Evolutionary conservation across 2,113 vertebrate genomes (phyloP).

Genomic region (Lates calcarifer): DNA sequence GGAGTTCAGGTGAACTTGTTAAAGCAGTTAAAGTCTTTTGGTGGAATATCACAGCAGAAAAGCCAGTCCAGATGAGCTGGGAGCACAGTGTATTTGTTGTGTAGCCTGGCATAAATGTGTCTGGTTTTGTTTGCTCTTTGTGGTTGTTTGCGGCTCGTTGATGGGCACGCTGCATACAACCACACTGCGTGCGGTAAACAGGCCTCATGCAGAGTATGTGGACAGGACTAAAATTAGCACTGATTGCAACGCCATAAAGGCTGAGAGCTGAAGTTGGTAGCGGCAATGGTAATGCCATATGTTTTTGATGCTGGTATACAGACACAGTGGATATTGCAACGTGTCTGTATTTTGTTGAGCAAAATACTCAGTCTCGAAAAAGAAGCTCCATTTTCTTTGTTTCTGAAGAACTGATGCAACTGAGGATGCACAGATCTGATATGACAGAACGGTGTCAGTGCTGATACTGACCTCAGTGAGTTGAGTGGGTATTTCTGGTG

Average conservation of each 20-base stretch:
- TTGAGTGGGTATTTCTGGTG: neutral
- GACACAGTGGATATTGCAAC: neutral
- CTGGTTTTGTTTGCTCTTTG: slow-evolving; percentile 68
- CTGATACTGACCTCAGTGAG: neutral
- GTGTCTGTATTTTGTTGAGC: neutral
- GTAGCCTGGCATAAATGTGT: slow-evolving; percentile 47
- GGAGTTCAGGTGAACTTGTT: slow-evolving; percentile 30
- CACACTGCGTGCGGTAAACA: slow-evolving; percentile 59
- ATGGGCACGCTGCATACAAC: slow-evolving; percentile 50
- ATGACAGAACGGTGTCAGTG: neutral
- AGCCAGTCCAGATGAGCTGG: slow-evolving; percentile 32
- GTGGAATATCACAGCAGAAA: slow-evolving; percentile 30
- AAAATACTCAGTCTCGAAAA: neutral
- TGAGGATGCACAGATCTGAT: neutral
- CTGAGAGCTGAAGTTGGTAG: slow-evolving; percentile 26
- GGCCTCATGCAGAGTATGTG: slow-evolving; percentile 57
- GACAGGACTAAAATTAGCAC: slow-evolving; percentile 60
- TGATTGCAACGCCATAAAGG: slow-evolving; percentile 46
- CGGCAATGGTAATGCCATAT: slow-evolving; percentile 42
- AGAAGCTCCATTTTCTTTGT: neutral
- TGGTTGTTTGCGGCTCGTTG: slow-evolving; percentile 58
- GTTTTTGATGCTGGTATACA: slow-evolving; percentile 28
- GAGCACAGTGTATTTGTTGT: slow-evolving; percentile 48
- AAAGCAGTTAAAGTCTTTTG: slow-evolving; percentile 12
- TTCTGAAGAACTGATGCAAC: neutral